Conservation (phyloP, 2,888 invertebrate species). For the Eurois occulta region DNA sequence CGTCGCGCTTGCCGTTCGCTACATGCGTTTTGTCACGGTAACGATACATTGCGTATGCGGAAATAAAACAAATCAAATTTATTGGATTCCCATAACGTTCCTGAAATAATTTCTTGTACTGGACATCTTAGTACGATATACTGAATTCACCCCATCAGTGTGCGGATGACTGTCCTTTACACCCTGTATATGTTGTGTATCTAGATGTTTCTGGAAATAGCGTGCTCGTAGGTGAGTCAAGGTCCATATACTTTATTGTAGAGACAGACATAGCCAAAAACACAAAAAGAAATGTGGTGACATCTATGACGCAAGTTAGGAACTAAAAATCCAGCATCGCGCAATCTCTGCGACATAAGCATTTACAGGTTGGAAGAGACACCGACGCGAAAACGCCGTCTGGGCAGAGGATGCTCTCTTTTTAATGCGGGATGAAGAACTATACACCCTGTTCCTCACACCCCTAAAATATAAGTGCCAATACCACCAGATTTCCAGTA, state of each 20-base stretch:
- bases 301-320: background rate
- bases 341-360: background rate
- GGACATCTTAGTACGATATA: too few species aligned
- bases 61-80: too few species aligned
- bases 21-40: too few species aligned
- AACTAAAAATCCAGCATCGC: background rate
- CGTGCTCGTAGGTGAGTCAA: background rate
- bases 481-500: background rate
- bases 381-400: too few species aligned
- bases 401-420: background rate
- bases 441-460: background rate
- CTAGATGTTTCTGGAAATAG: background rate
- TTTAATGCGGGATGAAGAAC: background rate
- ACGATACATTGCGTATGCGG: too few species aligned
- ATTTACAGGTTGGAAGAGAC: too few species aligned
- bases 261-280: background rate
- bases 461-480: background rate
- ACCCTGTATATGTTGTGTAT: background rate
- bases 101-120: too few species aligned
- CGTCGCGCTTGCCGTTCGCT: too few species aligned
- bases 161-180: too few species aligned
- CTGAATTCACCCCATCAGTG: too few species aligned
- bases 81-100: too few species aligned
- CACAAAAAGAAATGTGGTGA: background rate
- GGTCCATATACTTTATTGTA: background rate